Percentiles rank a stretch among this genome's conserved stretches.
These are phyloP conservation scores for Steatocranus sp. DNA, from an alignment of 2,797 vertebrate species.

Conservation along the genomic window DNA sequence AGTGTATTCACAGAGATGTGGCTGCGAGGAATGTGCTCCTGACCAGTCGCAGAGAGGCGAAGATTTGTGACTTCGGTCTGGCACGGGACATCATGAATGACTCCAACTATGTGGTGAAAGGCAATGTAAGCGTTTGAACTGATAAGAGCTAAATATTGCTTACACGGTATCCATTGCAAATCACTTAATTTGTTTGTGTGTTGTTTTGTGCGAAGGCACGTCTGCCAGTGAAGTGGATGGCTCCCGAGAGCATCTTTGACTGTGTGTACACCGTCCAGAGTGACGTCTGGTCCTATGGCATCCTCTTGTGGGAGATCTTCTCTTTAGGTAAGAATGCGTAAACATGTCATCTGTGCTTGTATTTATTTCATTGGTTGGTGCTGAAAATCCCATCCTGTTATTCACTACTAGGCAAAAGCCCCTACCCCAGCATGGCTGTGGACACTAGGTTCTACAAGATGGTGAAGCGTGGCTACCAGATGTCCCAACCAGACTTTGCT, in stretches of 20 bases:
- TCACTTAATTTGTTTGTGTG: not conserved
- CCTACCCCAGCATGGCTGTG: slow-evolving; percentile 90
- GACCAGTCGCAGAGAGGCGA: slow-evolving; percentile 83
- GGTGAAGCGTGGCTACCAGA: slow-evolving; percentile 94
- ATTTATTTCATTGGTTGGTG: not conserved
- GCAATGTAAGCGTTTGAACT: slow-evolving; percentile 80
- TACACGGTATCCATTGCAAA: not conserved
- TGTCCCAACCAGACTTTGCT: slow-evolving; percentile 89
- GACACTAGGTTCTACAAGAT: slow-evolving; percentile 96
- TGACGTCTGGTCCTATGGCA: slow-evolving; percentile 98
- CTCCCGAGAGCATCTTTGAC: slow-evolving; percentile 97
- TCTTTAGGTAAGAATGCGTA: slow-evolving; percentile 84
- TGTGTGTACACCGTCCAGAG: slow-evolving; percentile 97
- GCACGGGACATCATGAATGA: slow-evolving; percentile 99
- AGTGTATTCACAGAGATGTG: slow-evolving; percentile 98
- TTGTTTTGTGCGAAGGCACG: slow-evolving; percentile 80
- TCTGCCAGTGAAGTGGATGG: slow-evolving; percentile 99
- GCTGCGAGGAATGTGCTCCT: slow-evolving; percentile 94
- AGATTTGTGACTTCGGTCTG: slow-evolving; percentile 97
- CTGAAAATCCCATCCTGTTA: not conserved
- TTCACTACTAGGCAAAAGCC: slow-evolving; percentile 83
- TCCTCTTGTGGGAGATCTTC: slow-evolving; percentile 98
- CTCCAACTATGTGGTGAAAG: slow-evolving; percentile 96
- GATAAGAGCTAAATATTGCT: not conserved
- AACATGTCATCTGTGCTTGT: not conserved